A percentile compares a stretch with the other conserved stretches of the same genome.
phyloP scores from a whole-genome alignment of 64 coral and sea anemone genomes.

The Cladopsammia gracilis region DNA sequence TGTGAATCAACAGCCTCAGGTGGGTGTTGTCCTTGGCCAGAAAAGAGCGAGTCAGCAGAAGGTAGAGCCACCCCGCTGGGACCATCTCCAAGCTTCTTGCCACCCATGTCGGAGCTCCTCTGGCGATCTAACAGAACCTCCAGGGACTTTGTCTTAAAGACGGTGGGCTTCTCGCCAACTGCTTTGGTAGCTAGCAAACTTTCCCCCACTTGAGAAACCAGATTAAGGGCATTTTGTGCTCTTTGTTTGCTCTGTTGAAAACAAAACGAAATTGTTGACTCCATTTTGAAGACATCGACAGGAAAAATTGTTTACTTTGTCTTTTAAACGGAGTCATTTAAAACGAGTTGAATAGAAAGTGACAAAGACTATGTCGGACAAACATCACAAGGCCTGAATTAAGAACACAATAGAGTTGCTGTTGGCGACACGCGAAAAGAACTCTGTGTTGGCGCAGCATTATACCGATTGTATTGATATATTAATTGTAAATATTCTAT shows the following conservation, averaged over 20 bases:
- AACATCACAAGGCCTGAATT: no score
- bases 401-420: no score
- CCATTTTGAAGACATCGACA: background rate
- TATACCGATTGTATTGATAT: no score
- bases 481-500: no score
- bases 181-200: conserved; percentile 48
- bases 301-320: no score
- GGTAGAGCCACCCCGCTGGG: conserved; percentile 57
- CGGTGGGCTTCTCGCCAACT: conserved; percentile 38
- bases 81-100: conserved; percentile 55
- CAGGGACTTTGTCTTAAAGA: conserved; percentile 61
- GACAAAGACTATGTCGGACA: no score
- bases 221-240: conserved; percentile 55
- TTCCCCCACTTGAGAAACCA: conserved; percentile 49
- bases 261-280: background rate
- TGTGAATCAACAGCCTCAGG: conserved; percentile 66
- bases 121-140: conserved; percentile 68
- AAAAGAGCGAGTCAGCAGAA: conserved; percentile 33
- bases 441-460: no score
- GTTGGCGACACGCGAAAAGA: no score
- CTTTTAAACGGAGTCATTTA: no score
- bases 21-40: conserved; percentile 1
- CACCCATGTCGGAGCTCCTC: conserved; percentile 32
- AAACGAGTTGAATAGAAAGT: no score
- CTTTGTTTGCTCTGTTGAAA: conserved; percentile 67